Conservation (phyloP, 2,113 vertebrate genomes). For the Vireo altiloquus region DNA sequence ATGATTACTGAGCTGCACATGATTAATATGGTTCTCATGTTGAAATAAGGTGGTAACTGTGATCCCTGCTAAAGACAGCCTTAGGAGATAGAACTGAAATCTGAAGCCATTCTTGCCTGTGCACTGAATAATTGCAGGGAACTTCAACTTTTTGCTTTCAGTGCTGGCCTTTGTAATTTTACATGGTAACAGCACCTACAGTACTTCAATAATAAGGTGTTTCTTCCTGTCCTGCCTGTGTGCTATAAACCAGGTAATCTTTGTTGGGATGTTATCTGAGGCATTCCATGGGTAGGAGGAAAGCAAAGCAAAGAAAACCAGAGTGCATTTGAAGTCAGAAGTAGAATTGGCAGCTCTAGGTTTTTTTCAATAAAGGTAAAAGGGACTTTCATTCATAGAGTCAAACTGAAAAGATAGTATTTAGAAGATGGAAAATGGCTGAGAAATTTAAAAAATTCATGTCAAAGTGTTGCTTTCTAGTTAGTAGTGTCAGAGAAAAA, state of each 20-base stretch:
- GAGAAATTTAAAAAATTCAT: background rate
- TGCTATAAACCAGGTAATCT: background rate
- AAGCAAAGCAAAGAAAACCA: background rate
- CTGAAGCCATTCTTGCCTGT: background rate
- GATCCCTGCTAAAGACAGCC: background rate
- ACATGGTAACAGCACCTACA: rapidly evolving
- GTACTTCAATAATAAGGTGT: background rate
- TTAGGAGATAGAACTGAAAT: background rate
- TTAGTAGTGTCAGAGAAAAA: background rate
- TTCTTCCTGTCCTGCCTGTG: background rate
- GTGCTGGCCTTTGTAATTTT: background rate
- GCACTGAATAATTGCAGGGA: background rate
- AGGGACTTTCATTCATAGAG: background rate
- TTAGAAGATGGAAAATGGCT: background rate
- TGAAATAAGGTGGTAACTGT: background rate
- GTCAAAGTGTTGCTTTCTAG: background rate
- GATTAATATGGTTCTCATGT: background rate
- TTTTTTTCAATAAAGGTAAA: background rate
- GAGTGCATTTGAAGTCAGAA: background rate
- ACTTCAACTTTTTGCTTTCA: background rate
- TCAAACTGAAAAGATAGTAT: background rate
- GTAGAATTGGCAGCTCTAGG: background rate
- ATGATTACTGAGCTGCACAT: background rate
- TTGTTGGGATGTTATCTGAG: no score
- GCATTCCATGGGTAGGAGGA: background rate